A percentile compares a stretch with the other conserved stretches of the same genome.
These are phyloP conservation scores for Sycophaga agraensis DNA, from an alignment of 1,140 invertebrate genomes.

Conservation along the genomic window DNA sequence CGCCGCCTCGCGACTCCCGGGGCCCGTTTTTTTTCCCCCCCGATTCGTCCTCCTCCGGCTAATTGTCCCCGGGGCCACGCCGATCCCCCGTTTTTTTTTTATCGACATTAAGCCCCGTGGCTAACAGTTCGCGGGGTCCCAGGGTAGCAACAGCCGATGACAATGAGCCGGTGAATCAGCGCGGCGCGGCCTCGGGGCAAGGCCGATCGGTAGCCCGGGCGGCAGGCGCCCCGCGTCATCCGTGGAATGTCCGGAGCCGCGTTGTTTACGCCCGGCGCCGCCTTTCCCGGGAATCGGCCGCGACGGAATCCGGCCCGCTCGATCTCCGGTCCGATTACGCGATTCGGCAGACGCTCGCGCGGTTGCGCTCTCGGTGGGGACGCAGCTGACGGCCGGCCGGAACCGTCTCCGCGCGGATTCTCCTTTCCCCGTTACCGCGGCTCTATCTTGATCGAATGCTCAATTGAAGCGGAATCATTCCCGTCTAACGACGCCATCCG, in stretches of 20 bases:
- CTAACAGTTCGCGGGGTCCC: neutral
- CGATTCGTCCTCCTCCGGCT: neutral
- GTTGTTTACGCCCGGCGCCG: too few relatives aligned
- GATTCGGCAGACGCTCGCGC: neutral
- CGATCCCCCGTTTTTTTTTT: too few relatives aligned
- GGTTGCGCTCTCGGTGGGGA: neutral
- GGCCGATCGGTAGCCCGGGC: neutral
- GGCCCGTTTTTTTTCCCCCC: neutral
- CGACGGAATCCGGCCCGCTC: too few relatives aligned
- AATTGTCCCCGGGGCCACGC: neutral
- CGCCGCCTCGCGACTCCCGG: neutral
- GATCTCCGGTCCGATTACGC: too few relatives aligned
- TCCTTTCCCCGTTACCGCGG: neutral
- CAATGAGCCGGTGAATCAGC: neutral
- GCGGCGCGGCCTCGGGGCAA: neutral
- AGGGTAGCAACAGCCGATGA: neutral
- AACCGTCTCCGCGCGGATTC: too few relatives aligned
- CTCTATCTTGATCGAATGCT: neutral
- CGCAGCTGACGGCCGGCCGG: neutral
- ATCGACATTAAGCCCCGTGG: too few relatives aligned
- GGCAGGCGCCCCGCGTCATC: constrained; percentile 8
- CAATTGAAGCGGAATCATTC: too few relatives aligned
- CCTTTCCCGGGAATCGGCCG: too few relatives aligned
- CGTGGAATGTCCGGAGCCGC: constrained; percentile 19
- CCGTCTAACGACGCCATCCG: too few relatives aligned